phyloP scores from a whole-genome alignment of 23 tunicate genomes.

The Trididemnum clinides region DNA sequence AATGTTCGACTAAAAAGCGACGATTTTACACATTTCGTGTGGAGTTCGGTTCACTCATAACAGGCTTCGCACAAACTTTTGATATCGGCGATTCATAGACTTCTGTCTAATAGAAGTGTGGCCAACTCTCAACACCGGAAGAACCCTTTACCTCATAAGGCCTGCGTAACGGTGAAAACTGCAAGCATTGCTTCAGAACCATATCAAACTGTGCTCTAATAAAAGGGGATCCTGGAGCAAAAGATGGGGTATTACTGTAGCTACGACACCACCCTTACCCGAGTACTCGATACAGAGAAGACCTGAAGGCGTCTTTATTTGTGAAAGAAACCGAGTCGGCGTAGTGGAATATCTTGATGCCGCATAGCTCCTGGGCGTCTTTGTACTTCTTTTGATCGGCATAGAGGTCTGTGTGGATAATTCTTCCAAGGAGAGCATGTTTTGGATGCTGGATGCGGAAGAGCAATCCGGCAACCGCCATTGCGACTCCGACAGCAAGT shows the following conservation, averaged over 20 bases:
- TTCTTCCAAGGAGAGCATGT: constrained; percentile 82
- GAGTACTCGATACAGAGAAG: constrained; percentile 53
- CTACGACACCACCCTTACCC: constrained; percentile 66
- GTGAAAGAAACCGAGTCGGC: constrained; percentile 94
- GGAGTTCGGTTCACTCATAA: no score
- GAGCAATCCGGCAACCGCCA: constrained; percentile 74
- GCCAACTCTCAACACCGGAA: no score
- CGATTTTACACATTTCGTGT: no score
- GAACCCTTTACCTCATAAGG: no score
- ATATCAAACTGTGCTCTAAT: neutral
- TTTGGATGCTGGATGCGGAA: constrained; percentile 84
- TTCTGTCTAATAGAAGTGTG: no score
- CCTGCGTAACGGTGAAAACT: no score
- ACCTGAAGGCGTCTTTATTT: constrained; percentile 88
- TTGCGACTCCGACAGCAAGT: constrained; percentile 73
- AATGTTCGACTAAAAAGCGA: no score
- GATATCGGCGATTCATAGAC: no score
- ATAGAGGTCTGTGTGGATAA: constrained; percentile 80
- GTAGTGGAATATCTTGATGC: constrained; percentile 77
- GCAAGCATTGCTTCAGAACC: no score
- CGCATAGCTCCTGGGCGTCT: constrained; percentile 69
- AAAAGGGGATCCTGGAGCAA: neutral
- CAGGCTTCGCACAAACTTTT: no score
- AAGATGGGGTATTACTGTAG: neutral
- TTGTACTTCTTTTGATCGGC: constrained; percentile 73